A percentile compares a stretch with the other conserved stretches of the same genome.
These are phyloP conservation scores for Chironomus riparius DNA, from an alignment of 2,888 invertebrate species.

Conservation along the genomic window DNA sequence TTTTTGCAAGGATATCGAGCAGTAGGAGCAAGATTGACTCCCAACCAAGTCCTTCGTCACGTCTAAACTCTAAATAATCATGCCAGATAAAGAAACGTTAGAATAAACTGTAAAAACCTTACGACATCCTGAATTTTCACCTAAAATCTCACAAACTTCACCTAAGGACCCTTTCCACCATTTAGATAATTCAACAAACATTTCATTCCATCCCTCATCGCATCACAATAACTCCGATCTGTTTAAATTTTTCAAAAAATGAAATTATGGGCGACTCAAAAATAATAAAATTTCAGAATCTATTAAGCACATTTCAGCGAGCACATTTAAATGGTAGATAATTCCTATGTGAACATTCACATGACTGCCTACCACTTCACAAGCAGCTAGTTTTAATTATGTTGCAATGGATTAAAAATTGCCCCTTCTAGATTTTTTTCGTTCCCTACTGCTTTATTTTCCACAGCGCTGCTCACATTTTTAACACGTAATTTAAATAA, in stretches of 20 bases:
- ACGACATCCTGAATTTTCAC: too few species aligned
- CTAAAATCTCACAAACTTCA: too few species aligned
- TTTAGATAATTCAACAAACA: background rate
- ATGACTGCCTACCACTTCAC: too few species aligned
- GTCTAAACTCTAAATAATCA: too few species aligned
- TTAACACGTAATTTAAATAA: conserved; percentile 22
- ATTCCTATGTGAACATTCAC: too few species aligned
- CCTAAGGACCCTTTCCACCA: background rate
- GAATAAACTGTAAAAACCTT: too few species aligned
- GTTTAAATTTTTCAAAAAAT: background rate
- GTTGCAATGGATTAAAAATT: background rate
- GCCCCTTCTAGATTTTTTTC: background rate
- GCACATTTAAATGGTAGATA: background rate
- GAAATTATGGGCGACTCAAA: background rate
- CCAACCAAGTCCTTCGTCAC: too few species aligned
- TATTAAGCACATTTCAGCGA: conserved; percentile 22
- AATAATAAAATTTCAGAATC: conserved; percentile 5
- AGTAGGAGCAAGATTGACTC: too few species aligned
- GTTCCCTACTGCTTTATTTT: background rate
- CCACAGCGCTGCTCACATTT: background rate
- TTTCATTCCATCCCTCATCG: background rate
- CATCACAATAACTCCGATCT: too few species aligned
- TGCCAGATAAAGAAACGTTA: too few species aligned
- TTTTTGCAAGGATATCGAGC: too few species aligned
- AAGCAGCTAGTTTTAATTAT: too few species aligned